Conservation (phyloP, 1,140 invertebrate genomes). For the Euura saliciscinereae region DNA sequence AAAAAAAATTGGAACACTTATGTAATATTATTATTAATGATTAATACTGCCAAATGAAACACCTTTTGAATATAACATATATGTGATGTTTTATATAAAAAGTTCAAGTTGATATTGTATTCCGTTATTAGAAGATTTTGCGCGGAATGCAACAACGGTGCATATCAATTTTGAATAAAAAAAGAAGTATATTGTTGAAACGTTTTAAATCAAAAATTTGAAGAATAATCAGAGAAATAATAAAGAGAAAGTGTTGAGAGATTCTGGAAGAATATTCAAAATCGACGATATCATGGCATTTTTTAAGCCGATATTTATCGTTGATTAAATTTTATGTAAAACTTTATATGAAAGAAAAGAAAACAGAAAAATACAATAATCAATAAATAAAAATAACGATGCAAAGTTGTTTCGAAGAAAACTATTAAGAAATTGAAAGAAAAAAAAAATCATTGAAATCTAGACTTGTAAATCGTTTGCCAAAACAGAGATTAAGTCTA, state of each 20-base stretch:
- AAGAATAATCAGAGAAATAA: slow-evolving; percentile 33
- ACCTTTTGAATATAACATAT: background rate
- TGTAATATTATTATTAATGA: too few species aligned
- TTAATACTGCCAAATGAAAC: background rate
- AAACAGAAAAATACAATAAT: slow-evolving; percentile 21
- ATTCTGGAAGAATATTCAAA: too few species aligned
- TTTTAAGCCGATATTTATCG: too few species aligned
- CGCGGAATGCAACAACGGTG: background rate
- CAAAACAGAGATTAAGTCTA: slow-evolving; percentile 45
- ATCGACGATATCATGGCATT: too few species aligned
- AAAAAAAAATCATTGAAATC: slow-evolving; percentile 16
- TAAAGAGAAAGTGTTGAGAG: slow-evolving; percentile 3
- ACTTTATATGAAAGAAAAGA: slow-evolving; percentile 20
- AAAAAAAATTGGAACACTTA: too few species aligned
- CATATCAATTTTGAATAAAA: slow-evolving; percentile 17
- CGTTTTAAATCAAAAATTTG: slow-evolving; percentile 33
- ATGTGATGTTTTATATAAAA: background rate
- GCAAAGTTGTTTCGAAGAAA: background rate
- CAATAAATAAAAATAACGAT: slow-evolving; percentile 8
- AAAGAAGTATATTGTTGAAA: slow-evolving; percentile 24
- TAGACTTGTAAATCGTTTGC: slow-evolving; percentile 43
- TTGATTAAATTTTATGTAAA: slow-evolving; percentile 6
- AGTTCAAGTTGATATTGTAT: background rate
- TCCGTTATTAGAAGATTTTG: background rate
- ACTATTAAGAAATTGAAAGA: background rate